A percentile compares a stretch with the other conserved stretches of the same genome.
phyloP scores from a whole-genome alignment of 2,113 vertebrate genomes.

The Salvelinus alpinus region DNA sequence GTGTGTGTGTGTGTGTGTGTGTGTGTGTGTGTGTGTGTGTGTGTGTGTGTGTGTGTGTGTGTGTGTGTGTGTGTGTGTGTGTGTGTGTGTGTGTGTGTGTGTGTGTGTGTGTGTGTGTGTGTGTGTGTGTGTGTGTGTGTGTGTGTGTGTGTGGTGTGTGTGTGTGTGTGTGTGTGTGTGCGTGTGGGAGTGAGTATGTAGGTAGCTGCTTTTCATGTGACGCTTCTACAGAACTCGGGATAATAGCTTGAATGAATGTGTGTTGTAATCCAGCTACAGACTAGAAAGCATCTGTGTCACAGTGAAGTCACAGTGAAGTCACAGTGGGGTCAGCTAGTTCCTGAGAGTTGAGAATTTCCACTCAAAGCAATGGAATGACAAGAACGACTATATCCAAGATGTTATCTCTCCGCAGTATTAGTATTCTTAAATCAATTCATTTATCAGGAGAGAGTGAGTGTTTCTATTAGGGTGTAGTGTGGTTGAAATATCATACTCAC shows the following conservation, averaged over 20 bases:
- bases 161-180: constrained; percentile 8
- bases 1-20: constrained; percentile 20
- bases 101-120: too few species aligned
- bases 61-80: too few species aligned
- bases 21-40: constrained; percentile 22
- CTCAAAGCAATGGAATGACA: too few species aligned
- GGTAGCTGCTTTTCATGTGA: not conserved
- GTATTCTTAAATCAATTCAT: too few species aligned
- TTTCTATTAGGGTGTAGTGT: constrained; percentile 14
- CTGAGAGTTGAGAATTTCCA: too few species aligned
- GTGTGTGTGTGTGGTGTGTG: constrained; percentile 28
- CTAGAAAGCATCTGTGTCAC: constrained; percentile 43
- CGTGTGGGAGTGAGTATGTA: constrained; percentile 9
- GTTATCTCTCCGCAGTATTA: too few species aligned
- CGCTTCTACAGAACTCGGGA: constrained; percentile 10
- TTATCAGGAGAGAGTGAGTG: not conserved
- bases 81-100: too few species aligned
- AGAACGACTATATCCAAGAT: too few species aligned
- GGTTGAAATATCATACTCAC: constrained; percentile 37
- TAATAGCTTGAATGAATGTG: constrained; percentile 23
- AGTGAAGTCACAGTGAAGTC: constrained; percentile 28
- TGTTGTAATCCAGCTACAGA: constrained; percentile 51
- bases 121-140: too few species aligned
- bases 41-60: constrained; percentile 21
- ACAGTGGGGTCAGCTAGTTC: constrained; percentile 6